Base-by-base conservation (phyloP, 1,140 invertebrate genomes). In the Diachasmimorpha longicaudata region DNA sequence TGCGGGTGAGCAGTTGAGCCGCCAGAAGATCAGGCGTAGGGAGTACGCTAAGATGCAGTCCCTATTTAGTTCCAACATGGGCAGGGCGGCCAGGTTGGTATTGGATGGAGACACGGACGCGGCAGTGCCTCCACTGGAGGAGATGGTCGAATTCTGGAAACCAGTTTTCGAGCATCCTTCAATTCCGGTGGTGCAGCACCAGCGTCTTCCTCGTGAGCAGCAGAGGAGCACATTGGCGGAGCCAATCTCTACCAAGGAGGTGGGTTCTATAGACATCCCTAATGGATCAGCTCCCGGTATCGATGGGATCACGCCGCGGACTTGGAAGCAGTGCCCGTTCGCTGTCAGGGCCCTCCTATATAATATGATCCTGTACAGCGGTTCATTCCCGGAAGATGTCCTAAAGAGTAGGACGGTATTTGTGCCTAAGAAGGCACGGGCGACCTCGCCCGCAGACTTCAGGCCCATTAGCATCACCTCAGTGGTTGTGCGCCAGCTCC, bases 381-480 rank as follows among this genome's bases (percentile, higher is more conserved):
- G 74, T 0, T n/a, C 16, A 8, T 72, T 82, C 5, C 70, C 75
- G 4, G 3, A 4, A 0, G 13, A 3, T 4, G 16, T 78, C 9
- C 72, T 79, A 0, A 55, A 58, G 9, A 66, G 25, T 31, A 71
- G 79, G 10, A 80, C 78, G 0, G 70, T 79, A 0, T 75, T 80
- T 23, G n/a, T 81, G 0, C 79, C 78, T 3, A 88, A 86, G 66
- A 81, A 74, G 19, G 80, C 72, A 0, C 58, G 37, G 0, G 78
- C 79, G 10, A 70, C 14, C 10, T 39, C 44, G 0, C 81, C 83
- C 1, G 74, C 70, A 2, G 86, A 85, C 9, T 88, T 84, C 55
- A 72, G 88, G 16, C 87, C 87, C 11, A 89, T 89, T 0, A 84
- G 81, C 21, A 84, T 90, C 16, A 76, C 84, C 21, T 88, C 87